Evolutionary conservation across 2,888 invertebrate genomes (phyloP).

Genomic region (Muscina levida): DNA sequence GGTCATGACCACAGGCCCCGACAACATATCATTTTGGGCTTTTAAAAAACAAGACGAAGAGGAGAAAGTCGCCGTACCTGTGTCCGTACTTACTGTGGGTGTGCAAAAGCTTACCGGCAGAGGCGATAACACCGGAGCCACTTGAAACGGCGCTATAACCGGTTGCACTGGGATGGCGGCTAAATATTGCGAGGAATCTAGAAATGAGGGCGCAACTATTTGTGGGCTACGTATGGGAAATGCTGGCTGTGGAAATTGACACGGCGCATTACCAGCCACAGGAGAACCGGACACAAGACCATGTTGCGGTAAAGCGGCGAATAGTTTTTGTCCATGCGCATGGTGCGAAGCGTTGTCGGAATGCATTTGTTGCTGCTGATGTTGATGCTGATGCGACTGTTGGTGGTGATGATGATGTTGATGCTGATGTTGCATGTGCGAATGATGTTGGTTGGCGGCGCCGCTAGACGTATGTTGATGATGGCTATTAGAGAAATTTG

Average conservation of each 20-base stretch:
- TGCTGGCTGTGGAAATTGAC: conserved; percentile 81
- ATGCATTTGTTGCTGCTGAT: conserved; percentile 60
- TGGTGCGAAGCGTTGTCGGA: conserved; percentile 28
- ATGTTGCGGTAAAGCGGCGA: conserved; percentile 71
- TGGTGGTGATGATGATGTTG: conserved; percentile 67
- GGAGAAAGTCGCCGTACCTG: conserved; percentile 38
- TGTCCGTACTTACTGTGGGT: conserved; percentile 34
- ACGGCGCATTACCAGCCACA: conserved; percentile 73
- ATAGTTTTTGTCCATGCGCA: conserved; percentile 68
- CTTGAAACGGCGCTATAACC: conserved; percentile 81
- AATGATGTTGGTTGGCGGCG: conserved; percentile 58
- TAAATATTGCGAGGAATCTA: conserved; percentile 82
- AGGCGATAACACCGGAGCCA: conserved; percentile 79
- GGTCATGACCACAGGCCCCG: conserved; percentile 81
- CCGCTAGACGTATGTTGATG: conserved; percentile 38
- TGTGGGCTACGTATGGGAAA: conserved; percentile 80
- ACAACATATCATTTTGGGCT: conserved; percentile 72
- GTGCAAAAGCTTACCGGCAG: conserved; percentile 69
- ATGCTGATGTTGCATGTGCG: conserved; percentile 60
- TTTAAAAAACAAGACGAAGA: conserved; percentile 55
- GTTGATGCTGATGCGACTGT: conserved; percentile 5
- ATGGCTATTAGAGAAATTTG: conserved; percentile 45
- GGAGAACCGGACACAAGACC: conserved; percentile 69
- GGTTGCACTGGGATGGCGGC: conserved; percentile 83
- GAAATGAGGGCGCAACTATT: conserved; percentile 76